Percentiles rank a stretch among this genome's conserved stretches.
phyloP scores from a whole-genome alignment of 2,797 vertebrate species.

The Myotis findleyi region DNA sequence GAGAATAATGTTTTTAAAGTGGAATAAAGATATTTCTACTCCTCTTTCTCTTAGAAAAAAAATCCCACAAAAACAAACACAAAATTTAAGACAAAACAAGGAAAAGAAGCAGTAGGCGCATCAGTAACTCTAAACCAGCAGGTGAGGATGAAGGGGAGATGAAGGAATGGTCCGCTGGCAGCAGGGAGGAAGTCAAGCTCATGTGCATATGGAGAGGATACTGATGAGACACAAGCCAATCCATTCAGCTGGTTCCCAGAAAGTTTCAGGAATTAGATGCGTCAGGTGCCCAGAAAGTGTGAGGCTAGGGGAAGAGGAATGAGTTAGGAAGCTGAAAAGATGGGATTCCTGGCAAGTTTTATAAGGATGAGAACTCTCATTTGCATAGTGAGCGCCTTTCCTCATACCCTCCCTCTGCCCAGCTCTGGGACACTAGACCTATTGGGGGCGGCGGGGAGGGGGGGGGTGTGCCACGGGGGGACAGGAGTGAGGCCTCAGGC shows the following conservation, averaged over 20 bases:
- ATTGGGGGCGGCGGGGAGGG: no score
- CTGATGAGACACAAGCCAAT: not conserved
- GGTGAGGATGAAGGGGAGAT: not conserved
- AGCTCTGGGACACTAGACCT: not conserved
- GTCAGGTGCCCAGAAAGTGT: not conserved
- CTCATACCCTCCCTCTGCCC: not conserved
- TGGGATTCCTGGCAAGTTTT: not conserved
- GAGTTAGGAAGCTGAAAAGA: not conserved
- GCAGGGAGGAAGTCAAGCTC: not conserved
- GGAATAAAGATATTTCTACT: not conserved
- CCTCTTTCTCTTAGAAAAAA: not conserved
- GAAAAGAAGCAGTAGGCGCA: not conserved
- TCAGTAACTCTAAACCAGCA: not conserved
- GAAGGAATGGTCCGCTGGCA: not conserved
- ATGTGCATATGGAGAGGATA: not conserved
- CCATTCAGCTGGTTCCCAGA: not conserved
- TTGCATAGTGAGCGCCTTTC: not conserved
- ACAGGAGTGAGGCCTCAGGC: not conserved
- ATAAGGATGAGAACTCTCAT: not conserved
- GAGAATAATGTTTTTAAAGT: conserved; percentile 5
- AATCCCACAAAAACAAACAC: not conserved
- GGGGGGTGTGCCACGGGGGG: no score
- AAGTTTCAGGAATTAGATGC: not conserved
- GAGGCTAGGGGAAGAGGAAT: not conserved
- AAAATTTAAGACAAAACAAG: conserved; percentile 14